Evolutionary conservation across 2,888 invertebrate species (phyloP).

Genomic region (Synanthedon formicaeformis): DNA sequence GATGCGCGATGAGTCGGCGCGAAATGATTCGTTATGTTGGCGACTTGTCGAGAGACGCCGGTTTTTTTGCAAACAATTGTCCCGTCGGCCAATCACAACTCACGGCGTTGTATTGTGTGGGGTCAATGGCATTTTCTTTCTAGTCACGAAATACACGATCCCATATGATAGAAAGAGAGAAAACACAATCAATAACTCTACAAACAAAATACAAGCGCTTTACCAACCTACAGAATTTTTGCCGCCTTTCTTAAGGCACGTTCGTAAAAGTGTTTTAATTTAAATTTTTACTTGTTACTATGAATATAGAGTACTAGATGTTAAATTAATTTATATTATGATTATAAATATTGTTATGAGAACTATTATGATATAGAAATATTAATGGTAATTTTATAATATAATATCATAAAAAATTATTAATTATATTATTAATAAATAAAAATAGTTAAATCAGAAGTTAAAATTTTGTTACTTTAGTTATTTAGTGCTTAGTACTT

Average conservation of each 20-base stretch:
- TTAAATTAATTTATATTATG: no score
- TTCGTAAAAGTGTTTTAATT: constrained; percentile 5
- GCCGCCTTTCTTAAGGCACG: constrained; percentile 19
- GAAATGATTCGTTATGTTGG: constrained; percentile 39
- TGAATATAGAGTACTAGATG: no score
- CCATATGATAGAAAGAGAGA: constrained; percentile 22
- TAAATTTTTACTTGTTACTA: no score
- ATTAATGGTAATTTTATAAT: no score
- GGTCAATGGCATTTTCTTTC: constrained; percentile 49
- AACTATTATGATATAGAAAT: no score
- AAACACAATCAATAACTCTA: neutral
- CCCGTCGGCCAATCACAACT: constrained; percentile 29
- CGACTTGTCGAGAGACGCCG: constrained; percentile 25
- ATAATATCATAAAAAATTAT: no score
- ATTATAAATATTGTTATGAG: no score
- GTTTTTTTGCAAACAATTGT: constrained; percentile 25
- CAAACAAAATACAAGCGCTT: neutral
- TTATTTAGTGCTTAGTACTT: no score
- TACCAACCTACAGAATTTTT: constrained; percentile 8
- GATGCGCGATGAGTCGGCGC: constrained; percentile 49
- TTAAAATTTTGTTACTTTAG: no score
- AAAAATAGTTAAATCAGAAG: no score
- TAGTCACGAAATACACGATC: constrained; percentile 22
- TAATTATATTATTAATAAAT: no score
- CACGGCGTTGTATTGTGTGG: constrained; percentile 19